These are phyloP conservation scores for Lepidocolaptes lacrymiger DNA, from an alignment of 2,797 vertebrate genomes.

Conservation along the genomic window DNA sequence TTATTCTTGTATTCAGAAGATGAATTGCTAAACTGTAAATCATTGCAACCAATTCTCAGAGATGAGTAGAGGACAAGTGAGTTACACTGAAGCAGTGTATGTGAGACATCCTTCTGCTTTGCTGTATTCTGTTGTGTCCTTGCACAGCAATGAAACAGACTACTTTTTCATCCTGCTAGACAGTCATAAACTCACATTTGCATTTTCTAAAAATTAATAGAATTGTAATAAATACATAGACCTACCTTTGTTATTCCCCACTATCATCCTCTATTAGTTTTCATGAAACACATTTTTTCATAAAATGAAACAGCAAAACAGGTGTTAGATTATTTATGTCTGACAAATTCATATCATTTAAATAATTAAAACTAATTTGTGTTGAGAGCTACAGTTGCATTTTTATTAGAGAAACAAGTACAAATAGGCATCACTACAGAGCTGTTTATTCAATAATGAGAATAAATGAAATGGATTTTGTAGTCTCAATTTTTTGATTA, in stretches of 20 bases:
- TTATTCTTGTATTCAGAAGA: neutral
- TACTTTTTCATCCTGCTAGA: constrained; percentile 10
- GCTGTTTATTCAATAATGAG: constrained; percentile 78
- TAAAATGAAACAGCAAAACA: constrained; percentile 78
- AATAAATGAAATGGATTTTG: constrained; percentile 77
- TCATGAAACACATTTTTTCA: constrained; percentile 69
- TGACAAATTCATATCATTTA: constrained; percentile 79
- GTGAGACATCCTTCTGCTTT: neutral
- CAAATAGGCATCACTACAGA: constrained; percentile 81
- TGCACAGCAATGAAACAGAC: neutral
- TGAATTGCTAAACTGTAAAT: constrained; percentile 4
- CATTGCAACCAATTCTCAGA: neutral
- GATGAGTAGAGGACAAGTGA: neutral
- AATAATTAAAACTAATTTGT: constrained; percentile 85
- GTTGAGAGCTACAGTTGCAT: constrained; percentile 80
- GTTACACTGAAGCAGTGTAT: neutral
- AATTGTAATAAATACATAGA: constrained; percentile 50
- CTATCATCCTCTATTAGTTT: constrained; percentile 74
- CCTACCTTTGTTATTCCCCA: constrained; percentile 75
- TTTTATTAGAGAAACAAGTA: constrained; percentile 83
- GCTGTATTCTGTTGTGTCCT: neutral
- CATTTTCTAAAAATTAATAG: neutral
- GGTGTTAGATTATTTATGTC: constrained; percentile 75
- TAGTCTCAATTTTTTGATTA: constrained; percentile 73
- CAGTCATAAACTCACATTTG: neutral